A percentile compares a stretch with the other conserved stretches of the same genome.
phyloP scores from a whole-genome alignment of 2,797 vertebrate genomes.

The Acanthopagrus latus region DNA sequence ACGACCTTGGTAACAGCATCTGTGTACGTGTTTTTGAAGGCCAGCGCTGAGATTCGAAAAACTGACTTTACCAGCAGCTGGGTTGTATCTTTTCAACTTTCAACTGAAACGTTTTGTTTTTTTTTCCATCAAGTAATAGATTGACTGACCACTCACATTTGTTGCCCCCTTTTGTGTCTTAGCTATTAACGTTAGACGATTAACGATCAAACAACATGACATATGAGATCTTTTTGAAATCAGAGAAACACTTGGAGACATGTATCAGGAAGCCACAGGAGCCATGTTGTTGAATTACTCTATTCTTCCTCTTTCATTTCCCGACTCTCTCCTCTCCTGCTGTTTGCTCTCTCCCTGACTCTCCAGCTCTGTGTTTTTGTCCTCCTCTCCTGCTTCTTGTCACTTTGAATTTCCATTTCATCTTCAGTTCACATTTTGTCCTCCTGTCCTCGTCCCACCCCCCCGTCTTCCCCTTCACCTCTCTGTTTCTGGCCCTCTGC shows the following conservation, averaged over 20 bases:
- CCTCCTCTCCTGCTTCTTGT: slow-evolving; percentile 24
- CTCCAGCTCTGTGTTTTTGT: background rate
- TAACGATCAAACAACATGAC: background rate
- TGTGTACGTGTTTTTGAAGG: background rate
- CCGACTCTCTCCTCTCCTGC: background rate
- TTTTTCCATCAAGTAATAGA: too few relatives aligned
- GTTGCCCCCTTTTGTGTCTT: background rate
- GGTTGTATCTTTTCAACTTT: background rate
- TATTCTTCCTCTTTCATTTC: background rate
- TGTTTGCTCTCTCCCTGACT: background rate
- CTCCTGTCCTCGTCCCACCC: background rate
- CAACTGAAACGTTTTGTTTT: background rate
- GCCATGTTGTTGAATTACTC: background rate
- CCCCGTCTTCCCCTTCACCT: slow-evolving; percentile 5
- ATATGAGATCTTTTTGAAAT: background rate
- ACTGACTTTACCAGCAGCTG: background rate
- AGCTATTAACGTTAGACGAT: background rate
- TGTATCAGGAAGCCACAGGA: background rate
- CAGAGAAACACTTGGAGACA: background rate
- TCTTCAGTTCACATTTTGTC: slow-evolving; percentile 17
- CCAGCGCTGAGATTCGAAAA: background rate
- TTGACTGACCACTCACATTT: background rate
- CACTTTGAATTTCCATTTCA: slow-evolving; percentile 23
- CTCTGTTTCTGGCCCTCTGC: background rate
- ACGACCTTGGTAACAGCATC: background rate